phyloP scores from a whole-genome alignment of 2,888 invertebrate species.

The Slavum lentiscoides region DNA sequence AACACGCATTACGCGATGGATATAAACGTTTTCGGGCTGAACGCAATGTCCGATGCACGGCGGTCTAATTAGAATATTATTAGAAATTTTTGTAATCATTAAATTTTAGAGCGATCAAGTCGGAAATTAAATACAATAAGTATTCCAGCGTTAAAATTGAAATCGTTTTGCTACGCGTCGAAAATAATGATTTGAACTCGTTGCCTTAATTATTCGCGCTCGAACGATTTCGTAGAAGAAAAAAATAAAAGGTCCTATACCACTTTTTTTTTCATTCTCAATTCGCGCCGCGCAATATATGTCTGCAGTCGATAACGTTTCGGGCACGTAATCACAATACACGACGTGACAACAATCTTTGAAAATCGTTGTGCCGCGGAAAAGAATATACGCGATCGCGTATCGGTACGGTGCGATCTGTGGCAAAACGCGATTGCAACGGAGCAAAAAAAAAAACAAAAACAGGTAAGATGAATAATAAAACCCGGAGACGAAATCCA shows the following conservation, averaged over 20 bases:
- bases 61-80: neutral
- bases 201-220: no score
- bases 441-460: neutral
- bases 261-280: no score
- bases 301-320: no score
- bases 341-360: neutral
- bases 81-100: slow-evolving; percentile 12
- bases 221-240: no score
- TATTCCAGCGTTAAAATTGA: neutral
- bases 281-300: no score
- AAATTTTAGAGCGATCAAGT: neutral
- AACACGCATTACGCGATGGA: neutral
- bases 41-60: no score
- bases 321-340: no score
- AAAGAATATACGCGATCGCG: neutral
- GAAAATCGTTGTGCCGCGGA: neutral
- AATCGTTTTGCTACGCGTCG: no score
- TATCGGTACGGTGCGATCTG: neutral
- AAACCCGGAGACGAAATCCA: slow-evolving; percentile 1
- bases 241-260: no score
- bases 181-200: no score
- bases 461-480: neutral
- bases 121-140: slow-evolving; percentile 1
- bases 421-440: neutral
- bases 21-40: neutral